Conservation (phyloP, 2,113 vertebrate genomes). For the Sclerurus mexicanus region DNA sequence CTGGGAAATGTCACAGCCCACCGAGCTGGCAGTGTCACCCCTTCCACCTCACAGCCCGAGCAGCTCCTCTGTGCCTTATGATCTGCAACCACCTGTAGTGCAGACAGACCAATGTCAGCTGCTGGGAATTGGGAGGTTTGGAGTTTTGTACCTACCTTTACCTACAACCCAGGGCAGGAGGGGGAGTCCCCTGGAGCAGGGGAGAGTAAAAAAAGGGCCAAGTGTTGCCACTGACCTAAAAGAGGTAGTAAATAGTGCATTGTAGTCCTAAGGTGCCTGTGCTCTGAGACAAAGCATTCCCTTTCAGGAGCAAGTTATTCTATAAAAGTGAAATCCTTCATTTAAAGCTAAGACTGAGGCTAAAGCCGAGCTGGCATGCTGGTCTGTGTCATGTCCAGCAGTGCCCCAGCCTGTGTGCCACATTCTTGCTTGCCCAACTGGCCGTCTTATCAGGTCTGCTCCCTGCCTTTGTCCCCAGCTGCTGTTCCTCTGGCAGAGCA, state of each 20-base stretch:
- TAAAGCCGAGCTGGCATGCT: neutral
- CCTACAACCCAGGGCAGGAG: neutral
- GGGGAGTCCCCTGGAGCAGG: neutral
- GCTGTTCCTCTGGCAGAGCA: neutral
- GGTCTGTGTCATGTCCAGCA: neutral
- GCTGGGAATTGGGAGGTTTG: neutral
- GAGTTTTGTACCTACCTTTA: neutral
- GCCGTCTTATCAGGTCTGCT: neutral
- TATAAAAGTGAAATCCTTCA: neutral
- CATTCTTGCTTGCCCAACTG: neutral
- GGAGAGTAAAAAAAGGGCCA: neutral
- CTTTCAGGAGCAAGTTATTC: neutral
- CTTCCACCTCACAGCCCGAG: rapidly evolving
- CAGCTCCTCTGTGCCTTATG: rapidly evolving
- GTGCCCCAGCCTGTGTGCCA: rapidly evolving
- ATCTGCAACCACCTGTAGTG: rapidly evolving
- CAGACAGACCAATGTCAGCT: rapidly evolving
- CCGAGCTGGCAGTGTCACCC: neutral
- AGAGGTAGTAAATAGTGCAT: neutral
- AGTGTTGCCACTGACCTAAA: neutral
- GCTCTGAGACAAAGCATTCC: neutral
- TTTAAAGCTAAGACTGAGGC: neutral
- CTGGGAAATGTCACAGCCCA: neutral
- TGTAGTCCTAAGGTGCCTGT: neutral
- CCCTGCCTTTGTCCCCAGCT: rapidly evolving